Evolutionary conservation across 2,888 invertebrate species (phyloP).

Genomic region (Synergus gifuensis): DNA sequence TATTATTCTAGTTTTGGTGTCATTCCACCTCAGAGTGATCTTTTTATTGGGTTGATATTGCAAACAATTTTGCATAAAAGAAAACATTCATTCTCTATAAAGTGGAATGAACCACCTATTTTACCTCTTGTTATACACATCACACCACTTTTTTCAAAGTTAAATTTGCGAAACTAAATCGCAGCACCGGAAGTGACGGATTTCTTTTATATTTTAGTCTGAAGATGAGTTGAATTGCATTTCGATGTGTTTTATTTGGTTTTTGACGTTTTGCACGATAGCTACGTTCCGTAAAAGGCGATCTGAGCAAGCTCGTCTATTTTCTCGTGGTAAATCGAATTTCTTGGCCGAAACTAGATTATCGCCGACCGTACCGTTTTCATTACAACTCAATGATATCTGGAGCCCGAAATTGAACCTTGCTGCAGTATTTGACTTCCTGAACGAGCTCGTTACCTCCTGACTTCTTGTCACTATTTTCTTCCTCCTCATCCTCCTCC

Average conservation of each 20-base stretch:
- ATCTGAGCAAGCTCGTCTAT: neutral
- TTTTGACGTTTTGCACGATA: constrained; percentile 19
- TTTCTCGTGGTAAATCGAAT: constrained; percentile 8
- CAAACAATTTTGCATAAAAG: neutral
- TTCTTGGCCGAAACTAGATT: neutral
- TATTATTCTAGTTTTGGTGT: neutral
- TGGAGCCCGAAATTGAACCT: constrained; percentile 70
- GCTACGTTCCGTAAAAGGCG: neutral
- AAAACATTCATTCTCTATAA: neutral
- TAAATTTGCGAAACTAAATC: neutral
- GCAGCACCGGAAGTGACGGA: constrained; percentile 18
- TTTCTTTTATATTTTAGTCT: constrained; percentile 9
- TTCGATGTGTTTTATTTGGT: constrained; percentile 5
- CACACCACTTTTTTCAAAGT: constrained; percentile 1
- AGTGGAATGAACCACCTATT: neutral
- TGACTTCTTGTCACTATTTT: constrained; percentile 49
- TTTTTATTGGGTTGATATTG: neutral
- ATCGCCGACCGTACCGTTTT: constrained; percentile 3
- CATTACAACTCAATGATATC: constrained; percentile 70
- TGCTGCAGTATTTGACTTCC: constrained; percentile 67
- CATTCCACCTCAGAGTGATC: neutral
- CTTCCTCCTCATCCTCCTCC: constrained; percentile 56
- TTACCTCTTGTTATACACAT: neutral
- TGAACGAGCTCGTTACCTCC: constrained; percentile 60
- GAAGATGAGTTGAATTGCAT: neutral